A percentile compares a stretch with the other conserved stretches of the same genome.
phyloP scores from a whole-genome alignment of 2,113 vertebrate genomes.

The Sakesphorus luctuosus region DNA sequence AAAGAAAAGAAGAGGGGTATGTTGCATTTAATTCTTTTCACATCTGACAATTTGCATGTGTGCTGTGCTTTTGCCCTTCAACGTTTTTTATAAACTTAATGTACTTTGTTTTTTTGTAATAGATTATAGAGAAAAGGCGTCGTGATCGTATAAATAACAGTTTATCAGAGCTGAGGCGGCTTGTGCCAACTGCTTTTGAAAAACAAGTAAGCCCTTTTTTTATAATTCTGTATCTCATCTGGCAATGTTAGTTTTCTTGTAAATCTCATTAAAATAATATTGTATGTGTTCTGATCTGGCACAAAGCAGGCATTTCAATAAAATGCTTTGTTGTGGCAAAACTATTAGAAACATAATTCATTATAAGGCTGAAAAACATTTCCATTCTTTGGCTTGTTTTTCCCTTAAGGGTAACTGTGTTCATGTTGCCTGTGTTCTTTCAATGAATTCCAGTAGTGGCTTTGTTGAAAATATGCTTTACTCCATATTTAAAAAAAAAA shows the following conservation, averaged over 20 bases:
- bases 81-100: slow-evolving; percentile 42
- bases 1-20: slow-evolving; percentile 91
- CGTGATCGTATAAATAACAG: slow-evolving; percentile 97
- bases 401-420: slow-evolving; percentile 74
- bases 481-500: neutral
- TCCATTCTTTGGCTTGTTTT: slow-evolving; percentile 78
- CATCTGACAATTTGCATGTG: neutral
- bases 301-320: slow-evolving; percentile 76
- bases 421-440: slow-evolving; percentile 77
- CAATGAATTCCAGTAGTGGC: slow-evolving; percentile 73
- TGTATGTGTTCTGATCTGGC: slow-evolving; percentile 79
- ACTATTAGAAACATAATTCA: slow-evolving; percentile 82
- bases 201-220: slow-evolving; percentile 87
- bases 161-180: slow-evolving; percentile 89
- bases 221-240: slow-evolving; percentile 68
- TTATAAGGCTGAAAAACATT: slow-evolving; percentile 81
- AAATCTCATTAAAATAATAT: slow-evolving; percentile 81
- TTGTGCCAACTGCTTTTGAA: slow-evolving; percentile 94
- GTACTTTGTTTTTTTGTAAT: slow-evolving; percentile 64
- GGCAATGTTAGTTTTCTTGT: slow-evolving; percentile 72
- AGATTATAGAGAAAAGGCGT: slow-evolving; percentile 97
- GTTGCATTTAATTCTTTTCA: slow-evolving; percentile 18
- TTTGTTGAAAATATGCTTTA: slow-evolving; percentile 69
- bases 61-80: slow-evolving; percentile 35
- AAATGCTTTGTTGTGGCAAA: slow-evolving; percentile 85